These are phyloP conservation scores for Sphaeramia orbicularis DNA, from an alignment of 2,797 vertebrate genomes.

Conservation along the genomic window DNA sequence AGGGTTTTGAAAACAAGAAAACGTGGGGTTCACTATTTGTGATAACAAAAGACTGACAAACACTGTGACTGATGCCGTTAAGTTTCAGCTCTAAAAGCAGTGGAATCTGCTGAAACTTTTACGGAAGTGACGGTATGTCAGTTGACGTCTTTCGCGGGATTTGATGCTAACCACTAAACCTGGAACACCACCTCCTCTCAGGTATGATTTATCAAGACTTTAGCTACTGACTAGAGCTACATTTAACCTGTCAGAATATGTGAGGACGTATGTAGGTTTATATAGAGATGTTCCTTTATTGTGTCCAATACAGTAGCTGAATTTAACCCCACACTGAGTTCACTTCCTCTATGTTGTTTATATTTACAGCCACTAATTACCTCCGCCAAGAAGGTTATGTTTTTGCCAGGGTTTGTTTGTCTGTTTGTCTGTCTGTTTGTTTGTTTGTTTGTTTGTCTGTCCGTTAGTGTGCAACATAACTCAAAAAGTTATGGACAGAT, in stretches of 20 bases:
- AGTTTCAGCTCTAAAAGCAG: not conserved
- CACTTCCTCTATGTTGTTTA: too few species aligned
- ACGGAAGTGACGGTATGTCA: not conserved
- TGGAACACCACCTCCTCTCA: not conserved
- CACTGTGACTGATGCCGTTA: not conserved
- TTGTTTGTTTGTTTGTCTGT: too few species aligned
- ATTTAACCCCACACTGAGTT: too few species aligned
- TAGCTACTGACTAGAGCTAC: not conserved
- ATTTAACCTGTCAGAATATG: not conserved
- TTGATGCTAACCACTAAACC: not conserved
- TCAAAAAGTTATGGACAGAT: too few species aligned
- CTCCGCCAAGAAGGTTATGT: too few species aligned
- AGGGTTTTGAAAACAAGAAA: not conserved
- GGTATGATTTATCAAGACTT: not conserved
- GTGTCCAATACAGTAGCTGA: too few species aligned
- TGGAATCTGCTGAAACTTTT: not conserved
- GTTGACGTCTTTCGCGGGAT: conserved; percentile 27
- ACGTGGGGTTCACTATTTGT: not conserved
- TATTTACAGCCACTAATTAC: too few species aligned
- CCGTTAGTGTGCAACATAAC: too few species aligned
- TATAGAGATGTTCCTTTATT: not conserved
- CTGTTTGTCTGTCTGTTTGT: too few species aligned
- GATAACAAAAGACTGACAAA: too few species aligned
- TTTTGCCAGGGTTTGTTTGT: too few species aligned
- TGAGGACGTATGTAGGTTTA: not conserved